These are phyloP conservation scores for Diplodus puntazzo DNA, from an alignment of 2,797 vertebrate genomes.

Conservation along the genomic window DNA sequence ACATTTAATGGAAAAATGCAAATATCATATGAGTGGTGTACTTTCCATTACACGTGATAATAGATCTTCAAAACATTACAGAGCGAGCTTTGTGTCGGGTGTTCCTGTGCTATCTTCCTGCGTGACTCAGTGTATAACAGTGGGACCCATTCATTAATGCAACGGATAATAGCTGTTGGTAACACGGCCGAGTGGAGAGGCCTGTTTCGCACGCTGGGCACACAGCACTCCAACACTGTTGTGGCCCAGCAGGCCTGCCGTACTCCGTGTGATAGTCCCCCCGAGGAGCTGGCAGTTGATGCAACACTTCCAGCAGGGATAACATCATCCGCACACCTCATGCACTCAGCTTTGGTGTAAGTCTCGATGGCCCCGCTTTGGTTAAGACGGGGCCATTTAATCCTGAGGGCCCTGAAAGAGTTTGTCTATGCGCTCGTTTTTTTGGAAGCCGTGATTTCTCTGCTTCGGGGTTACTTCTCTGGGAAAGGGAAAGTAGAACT, in stretches of 20 bases:
- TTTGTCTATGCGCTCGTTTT: slow-evolving; percentile 14
- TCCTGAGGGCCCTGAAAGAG: slow-evolving; percentile 23
- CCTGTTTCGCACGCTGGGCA: slow-evolving; percentile 71
- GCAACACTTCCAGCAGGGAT: slow-evolving; percentile 71
- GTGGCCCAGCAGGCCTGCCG: slow-evolving; percentile 68
- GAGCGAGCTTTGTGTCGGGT: slow-evolving; percentile 39
- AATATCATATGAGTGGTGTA: slow-evolving; percentile 1
- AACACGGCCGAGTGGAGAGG: slow-evolving; percentile 42
- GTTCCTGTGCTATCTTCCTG: slow-evolving; percentile 39
- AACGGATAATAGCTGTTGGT: slow-evolving; percentile 66
- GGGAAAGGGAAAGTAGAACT: background rate
- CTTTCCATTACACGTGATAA: slow-evolving; percentile 20
- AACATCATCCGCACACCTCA: slow-evolving; percentile 73
- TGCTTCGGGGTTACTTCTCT: slow-evolving; percentile 17
- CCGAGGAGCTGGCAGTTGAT: slow-evolving; percentile 71
- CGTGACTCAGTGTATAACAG: slow-evolving; percentile 65
- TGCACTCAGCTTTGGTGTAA: slow-evolving; percentile 49
- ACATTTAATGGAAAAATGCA: slow-evolving; percentile 39
- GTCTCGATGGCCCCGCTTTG: slow-evolving; percentile 49
- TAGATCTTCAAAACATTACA: slow-evolving; percentile 24
- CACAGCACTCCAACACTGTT: slow-evolving; percentile 60
- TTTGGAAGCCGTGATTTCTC: slow-evolving; percentile 28
- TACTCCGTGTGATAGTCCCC: slow-evolving; percentile 46
- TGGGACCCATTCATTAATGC: slow-evolving; percentile 67
- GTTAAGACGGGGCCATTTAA: slow-evolving; percentile 41